Evolutionary conservation across 2,888 invertebrate species (phyloP), one percentile per base, ranked within the genome.

Genomic region (Temnothorax rugatulus): DNA sequence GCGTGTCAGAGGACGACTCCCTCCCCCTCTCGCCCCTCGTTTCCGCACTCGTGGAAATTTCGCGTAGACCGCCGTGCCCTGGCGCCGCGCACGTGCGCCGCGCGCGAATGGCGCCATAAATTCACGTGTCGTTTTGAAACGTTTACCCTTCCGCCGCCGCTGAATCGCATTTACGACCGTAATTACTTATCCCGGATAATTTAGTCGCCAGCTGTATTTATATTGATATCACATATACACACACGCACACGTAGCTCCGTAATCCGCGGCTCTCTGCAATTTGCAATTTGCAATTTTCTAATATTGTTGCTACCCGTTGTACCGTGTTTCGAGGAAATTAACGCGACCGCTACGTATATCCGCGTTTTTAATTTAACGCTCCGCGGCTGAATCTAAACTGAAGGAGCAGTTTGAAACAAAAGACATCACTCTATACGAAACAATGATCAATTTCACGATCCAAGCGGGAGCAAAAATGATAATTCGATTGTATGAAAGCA

Each of bases 161-260:
- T 50, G 73, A 81, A 73, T 81, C 59, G 59, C 79, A 79, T 79
- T 79, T 79, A 79, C 59, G 73, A 79, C 79, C 47, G 41, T 79
- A 79, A 79, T 79, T 79, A 79, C 79, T 79, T 79, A 79, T 79
- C 71, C 57, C 57, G 41, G 73, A 79, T 79, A 79, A 79, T 79
- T 71, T 79, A 79, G 59, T 71, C 73, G 71, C 57, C 59, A 38
- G 73, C 59, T 61, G 73, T 47, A 81, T 61, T 59, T 59, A 61
- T 73, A 61, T 73, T 61, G 79, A 81, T 59, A 38, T 38, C 41
- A 25, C 25, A 4, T n/a, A 9, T 29, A 69, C 21, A 1, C 21
- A 1, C 44, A 7, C 34, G 13, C 29, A 21, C 29, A 34, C 34
- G 54, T 44, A n/a, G n/a, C 13, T 57, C 41, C n/a, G 7, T 47